Evolutionary conservation across 2,797 vertebrate genomes (phyloP).

Genomic region (Strix occidentalis): DNA sequence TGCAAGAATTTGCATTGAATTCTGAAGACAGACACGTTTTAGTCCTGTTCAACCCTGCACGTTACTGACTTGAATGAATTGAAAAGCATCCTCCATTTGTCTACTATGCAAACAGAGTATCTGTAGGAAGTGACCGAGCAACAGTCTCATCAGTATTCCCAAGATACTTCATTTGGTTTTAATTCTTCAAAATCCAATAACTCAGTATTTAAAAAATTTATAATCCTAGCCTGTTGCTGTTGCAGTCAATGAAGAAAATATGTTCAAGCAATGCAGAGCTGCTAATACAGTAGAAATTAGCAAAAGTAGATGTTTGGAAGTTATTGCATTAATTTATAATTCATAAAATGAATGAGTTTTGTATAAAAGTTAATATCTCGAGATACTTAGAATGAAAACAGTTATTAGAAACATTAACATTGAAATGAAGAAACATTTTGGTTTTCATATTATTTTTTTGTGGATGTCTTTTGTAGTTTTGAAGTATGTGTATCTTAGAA

Average conservation of each 20-base stretch:
- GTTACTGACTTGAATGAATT: not conserved
- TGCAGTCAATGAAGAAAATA: not conserved
- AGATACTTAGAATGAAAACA: not conserved
- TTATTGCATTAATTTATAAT: slow-evolving; percentile 7
- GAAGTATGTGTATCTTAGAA: not conserved
- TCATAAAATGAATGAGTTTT: slow-evolving; percentile 25
- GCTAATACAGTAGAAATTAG: not conserved
- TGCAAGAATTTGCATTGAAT: not conserved
- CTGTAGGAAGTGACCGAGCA: not conserved
- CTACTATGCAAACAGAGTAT: not conserved
- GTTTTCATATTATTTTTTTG: not conserved
- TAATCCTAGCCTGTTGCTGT: not conserved
- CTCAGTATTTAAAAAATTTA: not conserved
- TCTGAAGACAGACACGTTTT: not conserved
- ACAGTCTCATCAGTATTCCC: not conserved
- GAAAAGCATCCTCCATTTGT: not conserved
- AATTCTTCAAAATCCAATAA: not conserved
- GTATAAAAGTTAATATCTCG: not conserved
- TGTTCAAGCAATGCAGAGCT: not conserved
- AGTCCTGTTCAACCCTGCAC: not conserved
- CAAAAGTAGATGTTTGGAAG: not conserved
- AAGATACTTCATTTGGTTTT: not conserved
- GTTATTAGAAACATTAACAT: not conserved
- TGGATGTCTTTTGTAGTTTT: not conserved
- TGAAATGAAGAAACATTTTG: not conserved